These are phyloP conservation scores for Coregonus clupeaformis DNA, from an alignment of 2,113 vertebrate genomes.

Conservation along the genomic window DNA sequence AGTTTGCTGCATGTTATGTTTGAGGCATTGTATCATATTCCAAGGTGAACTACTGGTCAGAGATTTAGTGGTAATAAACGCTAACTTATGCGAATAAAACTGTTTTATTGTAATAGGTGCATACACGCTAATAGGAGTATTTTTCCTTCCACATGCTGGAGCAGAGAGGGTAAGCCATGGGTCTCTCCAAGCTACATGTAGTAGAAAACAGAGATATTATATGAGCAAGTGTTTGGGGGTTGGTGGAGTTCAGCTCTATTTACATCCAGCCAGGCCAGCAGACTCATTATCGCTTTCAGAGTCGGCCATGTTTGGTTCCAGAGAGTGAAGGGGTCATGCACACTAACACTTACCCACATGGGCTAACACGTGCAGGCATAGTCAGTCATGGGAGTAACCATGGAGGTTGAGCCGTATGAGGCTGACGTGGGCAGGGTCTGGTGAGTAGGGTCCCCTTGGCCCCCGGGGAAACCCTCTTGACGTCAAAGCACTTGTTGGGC, in stretches of 20 bases:
- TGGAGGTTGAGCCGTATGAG: background rate
- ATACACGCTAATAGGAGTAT: too few species aligned
- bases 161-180: too few species aligned
- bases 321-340: background rate
- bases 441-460: slow-evolving; percentile 56
- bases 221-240: background rate
- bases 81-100: too few species aligned
- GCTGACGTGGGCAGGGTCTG: slow-evolving; percentile 43
- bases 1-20: too few species aligned
- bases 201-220: background rate
- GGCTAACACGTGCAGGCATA: slow-evolving; percentile 7
- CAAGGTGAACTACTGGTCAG: too few species aligned
- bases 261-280: slow-evolving; percentile 10
- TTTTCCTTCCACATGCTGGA: too few species aligned
- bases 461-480: slow-evolving; percentile 65
- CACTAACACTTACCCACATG: background rate
- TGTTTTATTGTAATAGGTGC: too few species aligned
- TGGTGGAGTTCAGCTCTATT: slow-evolving; percentile 15
- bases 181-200: too few species aligned
- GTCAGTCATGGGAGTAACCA: background rate
- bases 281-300: slow-evolving; percentile 27
- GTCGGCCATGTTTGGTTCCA: slow-evolving; percentile 28
- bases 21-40: too few species aligned
- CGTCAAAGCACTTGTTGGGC: slow-evolving; percentile 56
- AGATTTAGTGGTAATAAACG: too few species aligned